Conservation (phyloP, 2,888 invertebrate species). For the Malthinus flaveolus region DNA sequence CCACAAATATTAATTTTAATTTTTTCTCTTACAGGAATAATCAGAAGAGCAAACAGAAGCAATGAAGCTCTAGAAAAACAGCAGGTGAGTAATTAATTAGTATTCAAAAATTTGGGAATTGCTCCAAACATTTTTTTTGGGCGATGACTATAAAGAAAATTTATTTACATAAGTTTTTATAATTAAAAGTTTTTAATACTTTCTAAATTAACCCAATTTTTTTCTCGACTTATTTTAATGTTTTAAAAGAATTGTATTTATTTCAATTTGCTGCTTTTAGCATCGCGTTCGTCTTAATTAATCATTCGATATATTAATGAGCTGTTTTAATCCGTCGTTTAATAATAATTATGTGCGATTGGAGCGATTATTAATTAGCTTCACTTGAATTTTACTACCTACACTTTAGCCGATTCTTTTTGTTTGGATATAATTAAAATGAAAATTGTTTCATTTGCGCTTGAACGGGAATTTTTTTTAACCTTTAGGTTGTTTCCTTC, state of each 20-base stretch:
- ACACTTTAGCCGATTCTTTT: too few relatives aligned
- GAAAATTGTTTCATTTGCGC: too few relatives aligned
- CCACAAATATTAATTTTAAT: slow-evolving; percentile 1
- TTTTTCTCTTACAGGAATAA: slow-evolving; percentile 1
- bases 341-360: neutral
- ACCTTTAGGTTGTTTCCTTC: too few relatives aligned
- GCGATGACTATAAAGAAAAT: too few relatives aligned
- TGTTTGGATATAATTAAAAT: too few relatives aligned
- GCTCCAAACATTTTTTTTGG: too few relatives aligned
- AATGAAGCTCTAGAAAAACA: too few relatives aligned
- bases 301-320: slow-evolving; percentile 2
- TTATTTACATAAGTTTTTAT: neutral
- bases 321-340: neutral
- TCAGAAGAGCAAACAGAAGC: neutral
- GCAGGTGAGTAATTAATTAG: too few relatives aligned
- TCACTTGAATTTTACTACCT: neutral
- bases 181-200: slow-evolving; percentile 3
- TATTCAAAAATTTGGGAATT: too few relatives aligned
- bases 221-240: slow-evolving; percentile 1
- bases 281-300: slow-evolving; percentile 1
- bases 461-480: too few relatives aligned
- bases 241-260: slow-evolving; percentile 3
- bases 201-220: slow-evolving; percentile 5
- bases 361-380: slow-evolving; percentile 2
- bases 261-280: slow-evolving; percentile 4